Evolutionary conservation across 2,113 vertebrate genomes (phyloP), one percentile per base, ranked within the genome.

Genomic region (Corythornis cristatus): DNA sequence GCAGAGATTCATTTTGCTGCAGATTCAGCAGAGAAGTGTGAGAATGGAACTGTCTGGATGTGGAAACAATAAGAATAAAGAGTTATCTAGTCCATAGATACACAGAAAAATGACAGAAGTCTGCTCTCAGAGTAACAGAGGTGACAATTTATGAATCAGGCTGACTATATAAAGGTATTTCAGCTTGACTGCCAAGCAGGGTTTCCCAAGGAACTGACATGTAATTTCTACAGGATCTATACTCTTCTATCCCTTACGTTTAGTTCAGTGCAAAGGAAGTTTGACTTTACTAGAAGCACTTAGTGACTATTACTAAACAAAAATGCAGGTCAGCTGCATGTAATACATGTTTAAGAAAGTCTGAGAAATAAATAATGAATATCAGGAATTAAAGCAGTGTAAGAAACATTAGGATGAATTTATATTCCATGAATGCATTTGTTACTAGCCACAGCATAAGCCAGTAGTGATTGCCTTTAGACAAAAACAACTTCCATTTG

Each of bases 401-500:
- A 83, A 95, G 58, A 80, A 15, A 87, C 43, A 57, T 57, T 94
- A 86, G 78, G 4, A 3, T 37, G 65, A 72, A 21, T 86, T 90
- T 83, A 94, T 83, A 53, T 85, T 96, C 70, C 81, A 51, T 46
- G 40, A 95, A 88, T 65, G 70, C 13, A 2, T 88, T 96, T 95
- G 88, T 91, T 95, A 96, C 83, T 90, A 96, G 71, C 74, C 65
- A 89, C 35, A 76, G 66, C 56, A 94, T 51, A 96, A 94, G 65
- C n/a, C 65, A 96, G 72, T 23, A 92, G 80, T 93, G 95, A 97
- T 94, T 93, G 90, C 65, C 83, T 82, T 91, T 76, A 86, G 58
- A 74, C 50, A 93, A 81, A 96, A 97, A 88, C 66, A 96, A 96
- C 89, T 91, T 96, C 67, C 23, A 26, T 51, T 51, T 51, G 50